Conservation (phyloP, 2,888 invertebrate genomes). For the Antheraea assamensis region DNA sequence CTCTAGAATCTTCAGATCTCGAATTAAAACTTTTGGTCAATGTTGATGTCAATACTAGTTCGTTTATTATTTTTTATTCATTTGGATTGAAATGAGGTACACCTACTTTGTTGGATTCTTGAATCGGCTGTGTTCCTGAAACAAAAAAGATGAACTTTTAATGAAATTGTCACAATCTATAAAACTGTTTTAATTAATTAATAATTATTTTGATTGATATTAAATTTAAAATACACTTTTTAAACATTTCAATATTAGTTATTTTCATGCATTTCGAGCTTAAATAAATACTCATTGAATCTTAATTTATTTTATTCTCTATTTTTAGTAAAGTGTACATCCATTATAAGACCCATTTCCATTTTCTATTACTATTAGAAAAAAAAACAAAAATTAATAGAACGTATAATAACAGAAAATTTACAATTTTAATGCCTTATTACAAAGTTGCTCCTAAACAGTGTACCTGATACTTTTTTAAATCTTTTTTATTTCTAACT, state of each 20-base stretch:
- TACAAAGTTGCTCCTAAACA: too few species aligned
- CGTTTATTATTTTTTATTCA: background rate
- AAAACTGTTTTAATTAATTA: too few species aligned
- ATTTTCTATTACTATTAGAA: background rate
- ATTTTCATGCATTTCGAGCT: background rate
- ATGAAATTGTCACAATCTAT: slow-evolving; percentile 11
- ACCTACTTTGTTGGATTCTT: slow-evolving; percentile 44
- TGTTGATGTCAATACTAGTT: background rate
- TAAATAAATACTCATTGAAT: background rate
- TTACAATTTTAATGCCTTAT: too few species aligned
- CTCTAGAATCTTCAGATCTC: too few species aligned
- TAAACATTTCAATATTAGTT: background rate
- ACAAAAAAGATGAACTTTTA: slow-evolving; percentile 28
- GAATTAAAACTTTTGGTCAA: background rate
- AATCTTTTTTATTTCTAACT: too few species aligned
- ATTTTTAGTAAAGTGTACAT: background rate
- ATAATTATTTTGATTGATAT: too few species aligned
- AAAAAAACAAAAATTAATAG: too few species aligned
- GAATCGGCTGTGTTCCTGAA: slow-evolving; percentile 43
- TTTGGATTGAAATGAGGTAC: background rate
- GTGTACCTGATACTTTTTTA: too few species aligned
- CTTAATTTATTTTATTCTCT: background rate
- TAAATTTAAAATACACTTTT: too few species aligned
- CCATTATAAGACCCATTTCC: background rate
- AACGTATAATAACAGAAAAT: too few species aligned